Percentiles rank a stretch among this genome's conserved stretches.
phyloP scores from a whole-genome alignment of 2,113 vertebrate species.

The Piliocolobus tephrosceles region DNA sequence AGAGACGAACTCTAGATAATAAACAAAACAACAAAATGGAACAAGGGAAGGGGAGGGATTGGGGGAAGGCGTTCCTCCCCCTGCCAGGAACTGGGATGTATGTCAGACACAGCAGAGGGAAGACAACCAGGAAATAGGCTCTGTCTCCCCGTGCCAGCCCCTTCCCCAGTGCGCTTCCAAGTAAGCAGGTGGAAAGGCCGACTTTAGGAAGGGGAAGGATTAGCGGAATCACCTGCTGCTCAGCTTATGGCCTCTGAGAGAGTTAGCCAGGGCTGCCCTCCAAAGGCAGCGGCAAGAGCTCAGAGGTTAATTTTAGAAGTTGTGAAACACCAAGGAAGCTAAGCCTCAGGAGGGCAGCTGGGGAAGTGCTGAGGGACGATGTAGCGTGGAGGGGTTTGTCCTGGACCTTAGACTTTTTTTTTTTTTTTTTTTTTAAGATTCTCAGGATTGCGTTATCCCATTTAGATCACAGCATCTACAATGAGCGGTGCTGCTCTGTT shows the following conservation, averaged over 20 bases:
- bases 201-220: constrained; percentile 35
- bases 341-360: neutral
- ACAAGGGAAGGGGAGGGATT: fast-evolving
- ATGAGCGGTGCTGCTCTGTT: neutral
- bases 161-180: neutral
- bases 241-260: constrained; percentile 44
- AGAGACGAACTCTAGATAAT: neutral
- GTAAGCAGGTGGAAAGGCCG: constrained; percentile 26
- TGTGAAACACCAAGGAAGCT: neutral
- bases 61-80: fast-evolving
- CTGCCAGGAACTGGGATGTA: neutral
- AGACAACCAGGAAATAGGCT: neutral
- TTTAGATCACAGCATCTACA: neutral
- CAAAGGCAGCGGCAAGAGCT: neutral
- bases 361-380: neutral
- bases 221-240: constrained; percentile 59
- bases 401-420: neutral
- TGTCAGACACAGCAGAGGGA: neutral
- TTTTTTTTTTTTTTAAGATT: neutral
- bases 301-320: constrained; percentile 70
- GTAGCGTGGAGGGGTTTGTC: neutral
- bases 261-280: constrained; percentile 59
- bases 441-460: neutral
- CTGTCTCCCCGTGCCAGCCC: neutral
- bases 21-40: constrained; percentile 17